Evolutionary conservation across 2,797 vertebrate species (phyloP).

Genomic region (Loris lydekkerianus): DNA sequence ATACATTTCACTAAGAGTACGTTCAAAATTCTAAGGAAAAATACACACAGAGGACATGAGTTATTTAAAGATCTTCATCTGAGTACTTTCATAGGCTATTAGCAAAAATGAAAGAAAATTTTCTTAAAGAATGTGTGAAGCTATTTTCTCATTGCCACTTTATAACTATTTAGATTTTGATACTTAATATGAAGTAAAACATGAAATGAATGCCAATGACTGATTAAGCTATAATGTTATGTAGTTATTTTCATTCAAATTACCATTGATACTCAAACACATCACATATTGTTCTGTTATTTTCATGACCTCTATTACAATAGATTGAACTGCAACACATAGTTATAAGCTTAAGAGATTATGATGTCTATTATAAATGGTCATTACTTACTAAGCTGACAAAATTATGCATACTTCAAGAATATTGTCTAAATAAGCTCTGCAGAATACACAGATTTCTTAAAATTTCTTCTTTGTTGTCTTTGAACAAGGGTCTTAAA

Average conservation of each 20-base stretch:
- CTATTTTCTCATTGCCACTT: not conserved
- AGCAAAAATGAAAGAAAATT: not conserved
- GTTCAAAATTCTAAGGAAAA: not conserved
- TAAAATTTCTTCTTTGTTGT: not conserved
- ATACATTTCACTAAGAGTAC: not conserved
- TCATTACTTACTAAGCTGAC: not conserved
- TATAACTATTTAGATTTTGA: not conserved
- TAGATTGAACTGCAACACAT: not conserved
- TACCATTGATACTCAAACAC: not conserved
- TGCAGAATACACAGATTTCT: not conserved
- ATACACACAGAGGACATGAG: no score
- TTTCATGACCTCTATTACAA: not conserved
- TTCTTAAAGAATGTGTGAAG: not conserved
- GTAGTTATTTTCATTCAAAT: constrained; percentile 11
- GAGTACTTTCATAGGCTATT: not conserved
- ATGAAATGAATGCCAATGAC: constrained; percentile 13
- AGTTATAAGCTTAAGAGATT: not conserved
- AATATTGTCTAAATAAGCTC: not conserved
- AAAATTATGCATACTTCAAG: not conserved
- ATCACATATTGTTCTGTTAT: not conserved
- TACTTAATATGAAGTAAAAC: constrained; percentile 14
- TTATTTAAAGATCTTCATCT: not conserved
- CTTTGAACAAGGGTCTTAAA: not conserved
- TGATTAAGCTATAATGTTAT: not conserved
- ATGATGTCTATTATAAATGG: not conserved